A percentile compares a stretch with the other conserved stretches of the same genome.
Evolutionary conservation across 2,113 vertebrate species (phyloP).

Genomic region (Mystacornis crossleyi): DNA sequence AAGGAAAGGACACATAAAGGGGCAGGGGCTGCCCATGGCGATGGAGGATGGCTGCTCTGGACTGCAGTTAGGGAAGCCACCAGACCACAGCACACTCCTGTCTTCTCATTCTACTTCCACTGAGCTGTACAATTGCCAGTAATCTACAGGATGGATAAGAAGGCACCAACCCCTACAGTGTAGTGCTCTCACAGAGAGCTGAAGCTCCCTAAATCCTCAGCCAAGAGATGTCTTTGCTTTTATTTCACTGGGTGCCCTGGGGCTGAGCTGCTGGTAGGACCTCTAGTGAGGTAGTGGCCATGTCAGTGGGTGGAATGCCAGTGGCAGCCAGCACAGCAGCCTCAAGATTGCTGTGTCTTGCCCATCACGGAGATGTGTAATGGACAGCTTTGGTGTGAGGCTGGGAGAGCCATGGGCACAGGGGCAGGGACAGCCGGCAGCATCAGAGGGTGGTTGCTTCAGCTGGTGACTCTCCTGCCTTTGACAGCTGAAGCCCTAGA

Average conservation of each 20-base stretch:
- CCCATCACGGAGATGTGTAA: too few species aligned
- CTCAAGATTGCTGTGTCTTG: neutral
- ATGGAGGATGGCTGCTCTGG: neutral
- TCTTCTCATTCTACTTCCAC: neutral
- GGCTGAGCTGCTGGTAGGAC: neutral
- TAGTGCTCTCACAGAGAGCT: neutral
- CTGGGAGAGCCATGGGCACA: neutral
- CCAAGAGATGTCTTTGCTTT: neutral
- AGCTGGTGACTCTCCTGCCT: neutral
- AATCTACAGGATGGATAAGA: neutral
- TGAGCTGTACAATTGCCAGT: too few species aligned
- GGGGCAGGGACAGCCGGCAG: neutral
- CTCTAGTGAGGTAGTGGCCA: too few species aligned
- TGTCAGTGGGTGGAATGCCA: too few species aligned
- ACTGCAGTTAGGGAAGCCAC: neutral
- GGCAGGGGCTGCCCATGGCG: neutral
- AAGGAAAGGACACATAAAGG: neutral
- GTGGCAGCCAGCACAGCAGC: neutral
- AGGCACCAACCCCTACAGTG: neutral
- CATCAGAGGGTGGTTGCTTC: neutral
- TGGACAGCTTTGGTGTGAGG: neutral
- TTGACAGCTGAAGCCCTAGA: neutral
- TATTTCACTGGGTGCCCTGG: neutral
- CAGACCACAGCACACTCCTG: rapidly evolving
- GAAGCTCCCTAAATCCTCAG: neutral